Evolutionary conservation across 2,113 vertebrate species (phyloP).

Genomic region (Lanius collurio): DNA sequence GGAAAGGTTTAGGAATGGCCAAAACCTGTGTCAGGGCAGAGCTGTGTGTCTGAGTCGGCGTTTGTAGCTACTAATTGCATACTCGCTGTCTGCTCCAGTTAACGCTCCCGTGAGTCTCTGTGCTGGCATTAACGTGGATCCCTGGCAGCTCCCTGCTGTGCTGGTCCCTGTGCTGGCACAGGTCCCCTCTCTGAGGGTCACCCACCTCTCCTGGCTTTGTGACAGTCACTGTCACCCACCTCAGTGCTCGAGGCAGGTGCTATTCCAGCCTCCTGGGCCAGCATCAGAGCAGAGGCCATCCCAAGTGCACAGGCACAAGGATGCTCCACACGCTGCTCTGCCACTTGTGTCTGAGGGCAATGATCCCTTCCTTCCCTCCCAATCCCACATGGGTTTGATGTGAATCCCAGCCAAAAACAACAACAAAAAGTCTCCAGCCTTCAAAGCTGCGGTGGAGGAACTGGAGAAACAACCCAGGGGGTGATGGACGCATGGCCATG

Average conservation of each 20-base stretch:
- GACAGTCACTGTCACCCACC: rapidly evolving
- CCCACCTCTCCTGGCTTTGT: background rate
- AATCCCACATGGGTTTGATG: background rate
- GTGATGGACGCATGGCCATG: rapidly evolving
- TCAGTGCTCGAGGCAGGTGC: background rate
- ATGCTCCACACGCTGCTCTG: background rate
- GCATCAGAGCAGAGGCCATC: background rate
- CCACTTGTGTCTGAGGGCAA: too few relatives aligned
- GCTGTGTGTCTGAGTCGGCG: background rate
- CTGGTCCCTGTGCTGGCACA: background rate
- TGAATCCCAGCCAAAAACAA: background rate
- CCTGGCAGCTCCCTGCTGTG: background rate
- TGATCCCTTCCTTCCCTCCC: background rate
- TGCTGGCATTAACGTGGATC: background rate
- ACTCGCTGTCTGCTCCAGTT: background rate
- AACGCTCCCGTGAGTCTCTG: background rate
- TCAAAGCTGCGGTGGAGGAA: background rate
- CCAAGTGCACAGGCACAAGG: background rate
- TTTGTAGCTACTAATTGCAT: background rate
- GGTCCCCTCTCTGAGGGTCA: background rate
- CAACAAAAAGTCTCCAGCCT: too few relatives aligned
- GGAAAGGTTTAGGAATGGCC: background rate
- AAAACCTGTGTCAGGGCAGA: background rate
- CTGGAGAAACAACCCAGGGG: background rate
- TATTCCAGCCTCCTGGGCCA: background rate